A percentile compares a stretch with the other conserved stretches of the same genome.
phyloP scores from a whole-genome alignment of 1,140 invertebrate species.

The Aphelenchoides besseyi region DNA sequence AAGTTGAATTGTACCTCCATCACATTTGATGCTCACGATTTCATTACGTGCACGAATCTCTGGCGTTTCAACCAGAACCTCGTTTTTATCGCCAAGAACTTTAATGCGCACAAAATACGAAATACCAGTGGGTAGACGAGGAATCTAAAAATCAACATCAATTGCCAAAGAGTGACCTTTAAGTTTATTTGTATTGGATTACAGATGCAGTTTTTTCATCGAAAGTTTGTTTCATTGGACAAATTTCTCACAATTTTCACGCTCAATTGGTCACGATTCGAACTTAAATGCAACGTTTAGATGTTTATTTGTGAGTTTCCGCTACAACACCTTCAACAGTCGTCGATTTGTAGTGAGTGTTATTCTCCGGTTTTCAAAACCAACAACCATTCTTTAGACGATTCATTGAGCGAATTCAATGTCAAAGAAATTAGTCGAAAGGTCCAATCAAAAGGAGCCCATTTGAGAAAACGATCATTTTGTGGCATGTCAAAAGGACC shows the following conservation, averaged over 20 bases:
- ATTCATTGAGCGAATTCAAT: no score
- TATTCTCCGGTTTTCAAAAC: no score
- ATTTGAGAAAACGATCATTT: neutral
- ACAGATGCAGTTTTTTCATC: conserved; percentile 3
- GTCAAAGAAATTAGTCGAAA: no score
- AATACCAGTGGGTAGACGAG: conserved; percentile 59
- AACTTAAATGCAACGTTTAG: no score
- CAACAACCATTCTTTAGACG: no score
- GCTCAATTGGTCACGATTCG: no score
- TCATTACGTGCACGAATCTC: conserved; percentile 61
- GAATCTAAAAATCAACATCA: conserved; percentile 56
- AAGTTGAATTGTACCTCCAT: conserved; percentile 41
- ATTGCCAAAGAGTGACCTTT: conserved; percentile 5
- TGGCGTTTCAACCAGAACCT: conserved; percentile 61
- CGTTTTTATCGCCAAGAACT: conserved; percentile 59
- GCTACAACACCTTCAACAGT: no score
- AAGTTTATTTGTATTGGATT: conserved; percentile 6
- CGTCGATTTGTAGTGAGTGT: no score
- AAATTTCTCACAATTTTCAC: neutral
- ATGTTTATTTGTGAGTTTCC: no score
- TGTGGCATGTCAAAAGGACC: neutral
- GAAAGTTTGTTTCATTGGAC: neutral
- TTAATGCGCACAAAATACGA: conserved; percentile 62
- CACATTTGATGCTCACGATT: conserved; percentile 62
- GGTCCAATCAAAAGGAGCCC: neutral